Base-by-base conservation (phyloP, 2,113 vertebrate species). In the Megaceryle torquata region DNA sequence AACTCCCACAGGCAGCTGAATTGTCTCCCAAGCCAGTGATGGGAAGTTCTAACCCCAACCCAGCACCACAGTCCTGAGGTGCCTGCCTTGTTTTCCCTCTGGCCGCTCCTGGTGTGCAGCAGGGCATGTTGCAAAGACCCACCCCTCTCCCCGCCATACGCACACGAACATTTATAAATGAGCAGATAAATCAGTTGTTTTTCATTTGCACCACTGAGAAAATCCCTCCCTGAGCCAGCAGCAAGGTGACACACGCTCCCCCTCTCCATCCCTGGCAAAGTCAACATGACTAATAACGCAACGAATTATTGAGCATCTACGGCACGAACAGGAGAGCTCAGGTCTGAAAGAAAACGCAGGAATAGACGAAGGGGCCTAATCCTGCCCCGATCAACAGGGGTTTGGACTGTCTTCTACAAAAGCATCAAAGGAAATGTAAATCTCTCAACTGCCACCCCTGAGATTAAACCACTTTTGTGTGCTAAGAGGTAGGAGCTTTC, bases 141-240 rank as follows among this genome's bases (percentile, higher is more conserved):
- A 13, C 51, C 65, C 68, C 68, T 60, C 82, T 67, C 68, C 31
- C 56, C 16, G 11, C n/a, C 35, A 10, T 9, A 31, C 17, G 4
- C 8, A 33, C 68, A 46, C 37, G 10, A 1, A 19, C 51, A 2
- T 39, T 51, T 54, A 74, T 60, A 88, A 89, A 87, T 0, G 25
- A 86, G 76, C 86, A 25, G 95, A 94, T 61, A 89, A 92, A 97
- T 95, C 91, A 75, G 84, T 86, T 92, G 91, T 74, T 97, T 96
- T 91, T 19, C 91, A 93, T 93, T 95, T 59, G 90, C 94, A 95
- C 76, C 91, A 54, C 50, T 1, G 17, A 37, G 91, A 94, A 95
- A 97, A 97, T 70, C 95, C 75, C 67, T 91, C 57, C 69, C 29
- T 0, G 1, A 82, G 90, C 81, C 92, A 88, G 83, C 91, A 86